These are phyloP conservation scores for Nesometra sesokonis DNA, from an alignment of 35 echinoderm and acorn worm species.

Conservation along the genomic window DNA sequence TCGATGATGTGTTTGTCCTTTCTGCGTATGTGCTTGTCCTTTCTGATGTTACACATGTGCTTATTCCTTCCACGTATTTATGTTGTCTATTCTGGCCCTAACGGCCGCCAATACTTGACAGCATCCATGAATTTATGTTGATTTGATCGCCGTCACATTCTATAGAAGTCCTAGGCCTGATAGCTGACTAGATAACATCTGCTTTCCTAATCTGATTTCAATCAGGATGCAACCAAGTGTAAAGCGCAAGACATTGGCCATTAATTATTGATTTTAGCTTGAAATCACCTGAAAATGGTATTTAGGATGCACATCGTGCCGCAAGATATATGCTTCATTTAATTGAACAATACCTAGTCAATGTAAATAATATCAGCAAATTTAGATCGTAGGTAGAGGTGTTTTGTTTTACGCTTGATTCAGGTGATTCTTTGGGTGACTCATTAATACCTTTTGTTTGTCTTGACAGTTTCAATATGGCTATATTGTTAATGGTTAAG, in stretches of 20 bases:
- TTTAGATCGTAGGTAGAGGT: not conserved
- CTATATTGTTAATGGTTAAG: too few species aligned
- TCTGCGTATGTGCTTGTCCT: too few species aligned
- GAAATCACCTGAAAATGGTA: not conserved
- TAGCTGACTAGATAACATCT: not conserved
- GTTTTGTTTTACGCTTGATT: not conserved
- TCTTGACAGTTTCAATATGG: not conserved
- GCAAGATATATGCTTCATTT: not conserved
- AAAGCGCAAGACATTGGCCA: not conserved
- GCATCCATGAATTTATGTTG: too few species aligned
- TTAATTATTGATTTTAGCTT: not conserved
- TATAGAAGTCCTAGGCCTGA: not conserved
- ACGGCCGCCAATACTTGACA: too few species aligned
- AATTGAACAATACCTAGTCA: not conserved
- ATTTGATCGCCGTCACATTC: too few species aligned
- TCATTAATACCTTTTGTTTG: too few species aligned
- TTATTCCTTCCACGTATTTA: too few species aligned
- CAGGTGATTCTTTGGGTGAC: not conserved
- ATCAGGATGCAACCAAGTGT: not conserved
- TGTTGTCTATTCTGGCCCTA: too few species aligned
- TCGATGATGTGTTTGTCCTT: too few species aligned
- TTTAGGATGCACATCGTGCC: not conserved
- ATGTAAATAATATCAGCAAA: not conserved
- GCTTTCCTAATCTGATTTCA: not conserved
- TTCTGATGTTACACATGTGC: too few species aligned